phyloP scores from a whole-genome alignment of 2,797 vertebrate genomes.

The Furcifer pardalis region DNA sequence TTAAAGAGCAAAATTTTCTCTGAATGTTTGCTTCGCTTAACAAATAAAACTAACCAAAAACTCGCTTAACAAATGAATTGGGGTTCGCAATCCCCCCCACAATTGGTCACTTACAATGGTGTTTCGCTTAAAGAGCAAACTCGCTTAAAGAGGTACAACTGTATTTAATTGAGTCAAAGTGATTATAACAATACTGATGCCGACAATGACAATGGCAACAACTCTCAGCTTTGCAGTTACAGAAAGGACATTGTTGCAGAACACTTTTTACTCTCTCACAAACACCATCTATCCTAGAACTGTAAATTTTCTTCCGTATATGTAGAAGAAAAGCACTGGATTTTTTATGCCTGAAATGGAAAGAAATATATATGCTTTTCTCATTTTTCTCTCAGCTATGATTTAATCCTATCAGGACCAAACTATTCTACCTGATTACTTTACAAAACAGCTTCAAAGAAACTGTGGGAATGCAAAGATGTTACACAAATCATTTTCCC shows the following conservation, averaged over 20 bases:
- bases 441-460: conserved; percentile 41
- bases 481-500: conserved; percentile 37
- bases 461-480: conserved; percentile 15
- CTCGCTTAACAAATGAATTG: no score
- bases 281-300: conserved; percentile 14
- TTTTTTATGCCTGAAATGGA: background rate
- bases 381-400: background rate
- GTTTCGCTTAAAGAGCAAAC: no score
- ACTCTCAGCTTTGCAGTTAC: background rate
- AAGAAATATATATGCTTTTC: background rate
- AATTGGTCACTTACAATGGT: no score
- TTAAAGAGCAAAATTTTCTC: no score
- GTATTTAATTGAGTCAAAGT: background rate
- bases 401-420: conserved; percentile 22
- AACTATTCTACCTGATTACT: conserved; percentile 11
- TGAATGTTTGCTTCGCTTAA: no score
- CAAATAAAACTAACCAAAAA: no score
- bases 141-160: no score
- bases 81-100: no score
- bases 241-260: background rate
- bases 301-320: conserved; percentile 4
- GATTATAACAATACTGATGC: background rate
- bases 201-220: no score
- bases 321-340: background rate
- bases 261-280: background rate